Conservation (phyloP, 2,888 invertebrate genomes). For the Eulithis prunata region DNA sequence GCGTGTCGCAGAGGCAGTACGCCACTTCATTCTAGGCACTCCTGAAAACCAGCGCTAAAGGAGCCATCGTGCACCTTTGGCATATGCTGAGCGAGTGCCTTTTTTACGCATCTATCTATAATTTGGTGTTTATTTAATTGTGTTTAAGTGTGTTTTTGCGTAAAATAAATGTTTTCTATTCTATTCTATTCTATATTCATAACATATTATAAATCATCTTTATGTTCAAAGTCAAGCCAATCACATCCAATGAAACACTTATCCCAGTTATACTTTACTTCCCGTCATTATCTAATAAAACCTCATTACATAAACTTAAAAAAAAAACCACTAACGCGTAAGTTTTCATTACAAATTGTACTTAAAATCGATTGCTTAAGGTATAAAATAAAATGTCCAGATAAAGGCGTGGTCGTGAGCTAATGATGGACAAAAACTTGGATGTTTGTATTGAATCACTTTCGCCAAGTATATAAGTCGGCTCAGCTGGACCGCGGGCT, state of each 20-base stretch:
- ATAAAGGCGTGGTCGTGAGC: constrained; percentile 37
- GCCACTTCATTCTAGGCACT: no score
- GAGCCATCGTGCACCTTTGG: no score
- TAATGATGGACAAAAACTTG: constrained; percentile 52
- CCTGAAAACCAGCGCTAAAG: no score
- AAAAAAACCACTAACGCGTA: constrained; percentile 23
- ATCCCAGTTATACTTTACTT: constrained; percentile 20
- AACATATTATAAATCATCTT: constrained; percentile 3
- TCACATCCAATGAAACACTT: constrained; percentile 13
- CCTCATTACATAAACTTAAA: constrained; percentile 22
- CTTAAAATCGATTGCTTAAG: constrained; percentile 13
- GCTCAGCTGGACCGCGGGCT: constrained; percentile 52
- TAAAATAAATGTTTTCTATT: no score
- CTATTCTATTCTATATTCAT: no score
- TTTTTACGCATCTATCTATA: no score
- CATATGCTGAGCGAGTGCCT: no score
- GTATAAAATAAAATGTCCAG: constrained; percentile 17
- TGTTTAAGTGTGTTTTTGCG: no score
- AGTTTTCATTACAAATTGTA: constrained; percentile 20
- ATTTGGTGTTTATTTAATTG: no score
- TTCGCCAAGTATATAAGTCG: constrained; percentile 60
- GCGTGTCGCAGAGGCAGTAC: no score
- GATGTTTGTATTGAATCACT: constrained; percentile 59
- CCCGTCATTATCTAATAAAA: constrained; percentile 29
- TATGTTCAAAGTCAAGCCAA: background rate